Evolutionary conservation across 2,113 vertebrate species (phyloP).

Genomic region (Microtus oregoni): DNA sequence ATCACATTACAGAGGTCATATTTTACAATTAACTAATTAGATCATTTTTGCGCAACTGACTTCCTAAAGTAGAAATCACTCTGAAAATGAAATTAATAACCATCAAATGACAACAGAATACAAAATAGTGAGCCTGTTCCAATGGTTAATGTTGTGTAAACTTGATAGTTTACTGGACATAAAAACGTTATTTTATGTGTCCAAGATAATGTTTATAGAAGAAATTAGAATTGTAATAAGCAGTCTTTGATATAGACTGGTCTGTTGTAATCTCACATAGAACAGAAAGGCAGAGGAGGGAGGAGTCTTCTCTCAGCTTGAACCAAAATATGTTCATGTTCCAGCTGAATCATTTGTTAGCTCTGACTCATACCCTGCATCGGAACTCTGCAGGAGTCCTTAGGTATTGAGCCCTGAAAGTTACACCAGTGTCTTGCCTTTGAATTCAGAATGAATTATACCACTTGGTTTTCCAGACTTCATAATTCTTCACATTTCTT

Average conservation of each 20-base stretch:
- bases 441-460: not conserved
- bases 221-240: no score
- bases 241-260: not conserved
- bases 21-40: not conserved
- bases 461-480: not conserved
- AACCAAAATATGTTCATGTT: not conserved
- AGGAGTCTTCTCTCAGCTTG: rapidly evolving
- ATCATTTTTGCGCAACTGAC: not conserved
- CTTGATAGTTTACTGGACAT: not conserved
- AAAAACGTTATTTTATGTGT: not conserved
- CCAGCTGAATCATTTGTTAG: no score
- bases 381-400: rapidly evolving
- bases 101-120: not conserved
- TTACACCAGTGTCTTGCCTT: no score
- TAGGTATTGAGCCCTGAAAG: not conserved
- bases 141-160: not conserved
- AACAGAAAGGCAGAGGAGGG: not conserved
- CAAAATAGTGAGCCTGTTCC: not conserved
- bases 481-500: not conserved
- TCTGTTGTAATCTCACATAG: rapidly evolving
- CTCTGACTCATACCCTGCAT: not conserved
- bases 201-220: not conserved
- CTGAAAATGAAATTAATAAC: not conserved
- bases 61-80: not conserved
- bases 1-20: not conserved